These are phyloP conservation scores for Zosterops lateralis DNA, from an alignment of 2,113 vertebrate genomes.

Conservation along the genomic window DNA sequence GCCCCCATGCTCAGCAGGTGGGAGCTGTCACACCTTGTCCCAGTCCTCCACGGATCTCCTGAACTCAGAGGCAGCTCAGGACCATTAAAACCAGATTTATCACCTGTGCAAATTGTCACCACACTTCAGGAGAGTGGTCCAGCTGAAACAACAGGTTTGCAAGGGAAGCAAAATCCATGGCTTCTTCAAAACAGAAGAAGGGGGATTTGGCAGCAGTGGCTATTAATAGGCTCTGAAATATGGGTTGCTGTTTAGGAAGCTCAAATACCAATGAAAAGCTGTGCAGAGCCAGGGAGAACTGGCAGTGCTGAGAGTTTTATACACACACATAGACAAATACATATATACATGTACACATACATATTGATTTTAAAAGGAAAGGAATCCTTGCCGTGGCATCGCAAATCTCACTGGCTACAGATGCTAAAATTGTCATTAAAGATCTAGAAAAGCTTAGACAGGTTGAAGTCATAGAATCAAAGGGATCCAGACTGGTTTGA, in stretches of 20 bases:
- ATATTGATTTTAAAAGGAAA: neutral
- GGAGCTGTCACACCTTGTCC: neutral
- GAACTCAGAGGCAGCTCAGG: neutral
- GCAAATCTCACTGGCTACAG: neutral
- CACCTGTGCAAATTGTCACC: neutral
- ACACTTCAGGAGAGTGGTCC: rapidly evolving
- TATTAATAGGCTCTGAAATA: neutral
- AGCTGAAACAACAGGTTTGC: neutral
- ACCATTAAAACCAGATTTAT: neutral
- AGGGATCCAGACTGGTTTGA: neutral
- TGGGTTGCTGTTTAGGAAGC: neutral
- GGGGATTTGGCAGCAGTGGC: neutral
- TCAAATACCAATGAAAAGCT: neutral
- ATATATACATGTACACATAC: no score
- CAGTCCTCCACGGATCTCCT: neutral
- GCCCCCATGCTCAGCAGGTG: neutral
- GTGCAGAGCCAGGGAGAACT: neutral
- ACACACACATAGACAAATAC: neutral
- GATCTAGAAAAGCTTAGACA: neutral
- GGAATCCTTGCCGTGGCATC: neutral
- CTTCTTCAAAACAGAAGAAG: neutral
- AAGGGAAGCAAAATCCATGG: neutral
- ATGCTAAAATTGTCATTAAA: neutral
- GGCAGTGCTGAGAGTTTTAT: neutral
- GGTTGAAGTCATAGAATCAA: neutral